Evolutionary conservation across 1,140 invertebrate genomes (phyloP).

Genomic region (Zaprionus lachaisei): DNA sequence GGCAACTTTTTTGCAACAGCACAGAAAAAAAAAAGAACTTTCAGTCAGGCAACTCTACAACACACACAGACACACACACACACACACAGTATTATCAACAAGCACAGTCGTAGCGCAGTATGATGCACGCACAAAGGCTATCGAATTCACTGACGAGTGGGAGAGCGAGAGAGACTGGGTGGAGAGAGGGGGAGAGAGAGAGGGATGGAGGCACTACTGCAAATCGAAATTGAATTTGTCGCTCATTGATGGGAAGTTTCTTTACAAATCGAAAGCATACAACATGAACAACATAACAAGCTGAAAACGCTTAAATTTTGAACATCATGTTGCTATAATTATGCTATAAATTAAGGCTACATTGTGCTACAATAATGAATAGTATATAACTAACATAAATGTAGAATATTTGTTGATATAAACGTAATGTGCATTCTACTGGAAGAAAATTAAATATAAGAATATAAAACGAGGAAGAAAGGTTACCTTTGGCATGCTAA

Average conservation of each 20-base stretch:
- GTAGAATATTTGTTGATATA: too few species aligned
- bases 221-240: background rate
- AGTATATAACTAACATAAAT: too few species aligned
- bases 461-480: too few species aligned
- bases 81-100: background rate
- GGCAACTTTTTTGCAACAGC: slow-evolving; percentile 19
- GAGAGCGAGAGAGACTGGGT: background rate
- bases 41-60: background rate
- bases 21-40: slow-evolving; percentile 15
- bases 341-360: background rate
- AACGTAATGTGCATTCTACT: too few species aligned
- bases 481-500: too few species aligned
- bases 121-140: slow-evolving; percentile 1
- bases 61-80: background rate
- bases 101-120: background rate
- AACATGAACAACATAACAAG: background rate
- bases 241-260: background rate
- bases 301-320: background rate
- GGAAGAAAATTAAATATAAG: too few species aligned
- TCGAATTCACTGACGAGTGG: background rate
- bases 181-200: background rate
- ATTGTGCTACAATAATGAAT: background rate
- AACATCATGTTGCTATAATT: background rate
- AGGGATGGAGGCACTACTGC: background rate
- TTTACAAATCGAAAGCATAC: background rate